phyloP scores from a whole-genome alignment of 2,113 vertebrate species.

The Smithornis capensis region DNA sequence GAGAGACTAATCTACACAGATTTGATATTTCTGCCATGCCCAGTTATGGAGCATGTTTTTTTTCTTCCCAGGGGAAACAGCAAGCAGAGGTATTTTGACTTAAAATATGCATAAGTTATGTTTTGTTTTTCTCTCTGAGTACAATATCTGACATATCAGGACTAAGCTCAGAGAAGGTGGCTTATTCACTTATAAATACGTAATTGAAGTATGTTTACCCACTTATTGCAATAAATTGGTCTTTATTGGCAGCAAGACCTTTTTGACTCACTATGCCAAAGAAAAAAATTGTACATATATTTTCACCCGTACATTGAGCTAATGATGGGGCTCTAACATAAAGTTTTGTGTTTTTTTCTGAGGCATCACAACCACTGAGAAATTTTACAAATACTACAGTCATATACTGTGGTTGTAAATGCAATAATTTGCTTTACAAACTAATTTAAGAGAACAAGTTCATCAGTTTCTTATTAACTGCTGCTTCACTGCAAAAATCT shows the following conservation, averaged over 20 bases:
- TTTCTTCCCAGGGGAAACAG: background rate
- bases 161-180: background rate
- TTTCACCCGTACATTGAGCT: background rate
- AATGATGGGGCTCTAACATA: background rate
- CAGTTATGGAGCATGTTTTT: background rate
- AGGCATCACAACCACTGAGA: background rate
- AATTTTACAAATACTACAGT: background rate
- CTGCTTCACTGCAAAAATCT: background rate
- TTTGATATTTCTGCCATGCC: background rate
- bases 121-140: background rate
- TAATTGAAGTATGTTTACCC: background rate
- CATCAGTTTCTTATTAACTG: background rate
- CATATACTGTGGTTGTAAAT: background rate
- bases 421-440: background rate
- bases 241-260: background rate
- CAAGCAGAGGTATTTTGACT: background rate
- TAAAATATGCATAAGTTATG: background rate
- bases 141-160: background rate
- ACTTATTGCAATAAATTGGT: background rate
- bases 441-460: background rate
- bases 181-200: background rate
- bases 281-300: background rate
- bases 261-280: background rate
- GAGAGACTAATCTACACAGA: background rate
- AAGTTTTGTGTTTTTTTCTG: background rate